These are phyloP conservation scores for Glareola pratincola DNA, from an alignment of 2,113 vertebrate genomes.

Conservation along the genomic window DNA sequence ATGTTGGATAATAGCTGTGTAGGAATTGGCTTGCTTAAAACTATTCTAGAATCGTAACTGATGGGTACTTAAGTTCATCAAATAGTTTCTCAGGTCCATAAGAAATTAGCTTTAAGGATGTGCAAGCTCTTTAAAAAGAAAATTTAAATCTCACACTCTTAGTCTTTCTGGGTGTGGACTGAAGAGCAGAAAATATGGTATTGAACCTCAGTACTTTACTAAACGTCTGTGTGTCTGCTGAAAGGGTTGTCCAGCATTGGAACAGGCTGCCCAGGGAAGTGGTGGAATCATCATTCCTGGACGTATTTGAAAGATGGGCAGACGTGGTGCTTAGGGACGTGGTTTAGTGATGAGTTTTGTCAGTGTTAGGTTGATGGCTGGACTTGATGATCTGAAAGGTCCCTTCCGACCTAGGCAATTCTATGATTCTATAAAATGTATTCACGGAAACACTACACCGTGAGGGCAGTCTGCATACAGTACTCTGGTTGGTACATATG, in stretches of 20 bases:
- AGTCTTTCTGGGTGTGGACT: not conserved
- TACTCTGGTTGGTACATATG: accelerated
- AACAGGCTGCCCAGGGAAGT: no score
- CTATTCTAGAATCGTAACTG: not conserved
- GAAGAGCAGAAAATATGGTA: not conserved
- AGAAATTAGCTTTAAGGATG: not conserved
- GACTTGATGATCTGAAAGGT: no score
- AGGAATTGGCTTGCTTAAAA: not conserved
- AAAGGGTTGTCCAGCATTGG: no score
- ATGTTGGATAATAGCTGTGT: not conserved
- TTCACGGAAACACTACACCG: accelerated
- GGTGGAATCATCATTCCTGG: no score
- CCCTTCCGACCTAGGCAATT: no score
- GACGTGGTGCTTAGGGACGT: no score
- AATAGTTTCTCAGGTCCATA: not conserved
- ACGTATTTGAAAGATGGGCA: no score
- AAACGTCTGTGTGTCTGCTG: not conserved
- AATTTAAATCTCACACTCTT: not conserved
- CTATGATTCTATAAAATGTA: not conserved
- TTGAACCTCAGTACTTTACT: not conserved
- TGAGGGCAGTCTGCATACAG: accelerated
- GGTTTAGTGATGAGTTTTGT: no score
- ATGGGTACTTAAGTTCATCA: not conserved
- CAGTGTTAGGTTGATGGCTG: no score
- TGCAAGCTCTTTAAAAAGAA: not conserved